phyloP scores from a whole-genome alignment of 2,888 invertebrate species.

The Venustoraphidia nigricollis region DNA sequence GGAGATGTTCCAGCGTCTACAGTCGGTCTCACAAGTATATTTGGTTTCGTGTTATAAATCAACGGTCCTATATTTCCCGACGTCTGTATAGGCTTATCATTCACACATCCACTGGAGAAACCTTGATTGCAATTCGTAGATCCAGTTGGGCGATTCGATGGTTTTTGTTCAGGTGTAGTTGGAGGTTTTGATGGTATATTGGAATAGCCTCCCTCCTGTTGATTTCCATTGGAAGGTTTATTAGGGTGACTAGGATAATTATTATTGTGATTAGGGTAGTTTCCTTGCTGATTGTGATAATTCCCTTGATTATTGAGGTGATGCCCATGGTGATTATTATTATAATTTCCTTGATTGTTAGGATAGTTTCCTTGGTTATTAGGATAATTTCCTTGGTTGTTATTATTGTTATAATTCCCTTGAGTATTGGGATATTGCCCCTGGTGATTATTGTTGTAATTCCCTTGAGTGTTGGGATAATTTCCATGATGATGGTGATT shows the following conservation, averaged over 20 bases:
- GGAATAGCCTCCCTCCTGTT: background rate
- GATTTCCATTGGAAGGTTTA: background rate
- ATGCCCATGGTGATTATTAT: background rate
- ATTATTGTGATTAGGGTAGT: background rate
- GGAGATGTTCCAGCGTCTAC: too few species aligned
- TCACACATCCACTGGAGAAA: too few species aligned
- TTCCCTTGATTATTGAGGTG: background rate
- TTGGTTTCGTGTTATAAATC: too few species aligned
- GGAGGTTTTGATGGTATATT: background rate
- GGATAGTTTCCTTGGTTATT: background rate
- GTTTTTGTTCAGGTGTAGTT: too few species aligned
- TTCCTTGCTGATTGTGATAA: background rate
- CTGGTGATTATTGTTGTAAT: background rate
- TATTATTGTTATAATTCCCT: background rate
- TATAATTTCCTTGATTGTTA: background rate
- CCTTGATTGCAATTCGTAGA: too few species aligned
- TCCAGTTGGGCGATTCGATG: too few species aligned
- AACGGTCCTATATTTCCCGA: too few species aligned
- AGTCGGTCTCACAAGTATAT: too few species aligned
- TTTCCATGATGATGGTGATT: background rate
- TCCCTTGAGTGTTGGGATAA: background rate
- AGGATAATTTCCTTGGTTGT: background rate
- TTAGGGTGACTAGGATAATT: background rate
- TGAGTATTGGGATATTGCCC: background rate
- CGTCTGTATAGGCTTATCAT: too few species aligned